Evolutionary conservation across 2,888 invertebrate genomes (phyloP), one percentile per base, ranked within the genome.

Genomic region (Drosophila neonasuta): DNA sequence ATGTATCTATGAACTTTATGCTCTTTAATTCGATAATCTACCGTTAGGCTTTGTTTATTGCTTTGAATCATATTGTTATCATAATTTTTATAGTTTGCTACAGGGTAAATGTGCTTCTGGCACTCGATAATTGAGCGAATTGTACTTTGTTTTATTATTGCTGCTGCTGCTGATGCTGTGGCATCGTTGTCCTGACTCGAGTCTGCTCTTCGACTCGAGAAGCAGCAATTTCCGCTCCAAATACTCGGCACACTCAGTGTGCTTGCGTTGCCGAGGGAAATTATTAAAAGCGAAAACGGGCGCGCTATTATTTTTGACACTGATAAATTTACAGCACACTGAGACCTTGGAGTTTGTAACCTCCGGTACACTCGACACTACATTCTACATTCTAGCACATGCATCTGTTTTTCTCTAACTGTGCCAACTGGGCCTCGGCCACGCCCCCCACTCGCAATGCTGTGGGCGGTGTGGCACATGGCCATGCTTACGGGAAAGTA

Each of bases 261-360:
- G 10, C 61, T 77, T 77, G 77, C 77, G 77, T 71, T 77, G 77
- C 77, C 77, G 77, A 74, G 82, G 82, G 82, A 86, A 83, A 83
- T 83, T 83, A 83, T 83, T 86, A 83, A 83, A 85, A 86, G 86
- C 79, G 86, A 86, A 79, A 83, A 80, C 80, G 77, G 77, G 79
- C 66, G 79, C 74, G 84, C 84, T 86, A 86, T 84, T 84, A 84
- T 86, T 86, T 86, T 79, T 84, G 84, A 84, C 84, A 84, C 84
- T 86, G 86, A 84, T 84, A 86, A 84, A 84, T 86, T 84, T 83
- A 73, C 80, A 71, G 71, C 77, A 46, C 68, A 29, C 10, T 10
- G 45, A 74, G 81, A 86, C 84, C 84, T 84, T 84, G 86, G 81
- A 78, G 80, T 70, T 65, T 65, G 72, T 79, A 77, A 73, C 75